Evolutionary conservation across 2,888 invertebrate genomes (phyloP).

Genomic region (Clepsis dumicolana): DNA sequence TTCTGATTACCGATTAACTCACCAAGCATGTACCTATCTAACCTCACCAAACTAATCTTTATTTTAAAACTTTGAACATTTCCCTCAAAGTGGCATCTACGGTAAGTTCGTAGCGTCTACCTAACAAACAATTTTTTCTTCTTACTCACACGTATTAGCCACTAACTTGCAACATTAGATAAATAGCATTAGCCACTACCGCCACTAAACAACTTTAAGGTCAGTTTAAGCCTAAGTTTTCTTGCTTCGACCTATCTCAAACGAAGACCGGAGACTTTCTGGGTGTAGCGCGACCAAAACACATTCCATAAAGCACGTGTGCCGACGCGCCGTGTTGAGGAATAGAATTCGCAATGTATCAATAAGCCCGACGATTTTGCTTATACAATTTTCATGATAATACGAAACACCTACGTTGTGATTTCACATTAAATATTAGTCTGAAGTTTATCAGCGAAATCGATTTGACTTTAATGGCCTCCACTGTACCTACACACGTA

Average conservation of each 20-base stretch:
- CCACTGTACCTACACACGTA: too few relatives aligned
- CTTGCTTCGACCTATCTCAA: background rate
- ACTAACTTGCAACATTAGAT: constrained; percentile 23
- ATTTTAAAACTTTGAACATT: constrained; percentile 78
- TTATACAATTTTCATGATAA: too few relatives aligned
- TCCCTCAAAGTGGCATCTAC: constrained; percentile 62
- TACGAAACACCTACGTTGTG: too few relatives aligned
- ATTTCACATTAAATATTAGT: too few relatives aligned
- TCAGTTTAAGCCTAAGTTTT: background rate
- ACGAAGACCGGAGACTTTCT: background rate
- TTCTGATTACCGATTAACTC: constrained; percentile 66
- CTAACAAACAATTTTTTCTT: constrained; percentile 20
- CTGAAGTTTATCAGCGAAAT: too few relatives aligned
- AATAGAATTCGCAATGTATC: too few relatives aligned
- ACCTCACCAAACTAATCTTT: constrained; percentile 79
- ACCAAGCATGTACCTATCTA: constrained; percentile 48
- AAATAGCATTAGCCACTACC: constrained; percentile 2
- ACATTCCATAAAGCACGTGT: background rate
- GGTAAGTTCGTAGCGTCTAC: constrained; percentile 52
- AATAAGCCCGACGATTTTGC: too few relatives aligned
- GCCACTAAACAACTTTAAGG: constrained; percentile 4
- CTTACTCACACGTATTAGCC: constrained; percentile 16
- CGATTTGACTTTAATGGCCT: too few relatives aligned
- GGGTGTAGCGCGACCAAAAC: background rate
- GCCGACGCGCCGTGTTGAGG: background rate